Percentiles rank a stretch among this genome's conserved stretches.
phyloP scores from a whole-genome alignment of 2,888 invertebrate species.

The Agonum fuliginosum region DNA sequence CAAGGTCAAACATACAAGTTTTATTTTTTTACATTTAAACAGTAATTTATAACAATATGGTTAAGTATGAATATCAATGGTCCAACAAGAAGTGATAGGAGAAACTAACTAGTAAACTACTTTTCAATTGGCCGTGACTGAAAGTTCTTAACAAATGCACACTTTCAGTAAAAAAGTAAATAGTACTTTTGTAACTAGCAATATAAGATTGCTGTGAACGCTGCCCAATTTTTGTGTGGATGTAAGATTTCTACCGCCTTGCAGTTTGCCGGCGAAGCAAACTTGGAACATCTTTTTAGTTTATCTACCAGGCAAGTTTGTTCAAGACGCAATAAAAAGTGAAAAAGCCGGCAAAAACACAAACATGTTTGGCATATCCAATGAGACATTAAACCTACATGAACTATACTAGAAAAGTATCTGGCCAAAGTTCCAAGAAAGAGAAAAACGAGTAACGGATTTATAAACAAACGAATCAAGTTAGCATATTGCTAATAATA shows the following conservation, averaged over 20 bases:
- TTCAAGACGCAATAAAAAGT: slow-evolving; percentile 62
- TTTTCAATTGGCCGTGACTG: slow-evolving; percentile 21
- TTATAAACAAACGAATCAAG: slow-evolving; percentile 2
- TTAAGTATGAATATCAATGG: slow-evolving; percentile 30
- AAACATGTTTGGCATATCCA: slow-evolving; percentile 68
- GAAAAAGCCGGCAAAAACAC: slow-evolving; percentile 67
- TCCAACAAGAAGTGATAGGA: slow-evolving; percentile 30
- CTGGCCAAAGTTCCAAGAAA: slow-evolving; percentile 42
- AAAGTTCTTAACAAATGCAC: not conserved
- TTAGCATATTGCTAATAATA: slow-evolving; percentile 32
- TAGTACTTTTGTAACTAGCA: not conserved
- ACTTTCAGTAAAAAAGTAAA: not conserved
- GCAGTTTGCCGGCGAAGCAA: slow-evolving; percentile 35
- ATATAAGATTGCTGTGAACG: not conserved
- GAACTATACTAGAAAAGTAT: slow-evolving; percentile 50
- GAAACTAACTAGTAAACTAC: slow-evolving; percentile 51
- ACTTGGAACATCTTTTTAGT: slow-evolving; percentile 34
- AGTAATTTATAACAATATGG: slow-evolving; percentile 11
- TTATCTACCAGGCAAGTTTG: slow-evolving; percentile 41
- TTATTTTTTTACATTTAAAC: slow-evolving; percentile 11
- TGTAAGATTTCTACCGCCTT: slow-evolving; percentile 16
- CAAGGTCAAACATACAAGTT: slow-evolving; percentile 51
- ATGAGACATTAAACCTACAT: slow-evolving; percentile 61
- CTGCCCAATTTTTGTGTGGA: too few species aligned
- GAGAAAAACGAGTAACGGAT: slow-evolving; percentile 2